Percentiles rank a stretch among this genome's conserved stretches.
Conservation (phyloP, 1,140 invertebrate species). For the Wiebesia pumilae region DNA sequence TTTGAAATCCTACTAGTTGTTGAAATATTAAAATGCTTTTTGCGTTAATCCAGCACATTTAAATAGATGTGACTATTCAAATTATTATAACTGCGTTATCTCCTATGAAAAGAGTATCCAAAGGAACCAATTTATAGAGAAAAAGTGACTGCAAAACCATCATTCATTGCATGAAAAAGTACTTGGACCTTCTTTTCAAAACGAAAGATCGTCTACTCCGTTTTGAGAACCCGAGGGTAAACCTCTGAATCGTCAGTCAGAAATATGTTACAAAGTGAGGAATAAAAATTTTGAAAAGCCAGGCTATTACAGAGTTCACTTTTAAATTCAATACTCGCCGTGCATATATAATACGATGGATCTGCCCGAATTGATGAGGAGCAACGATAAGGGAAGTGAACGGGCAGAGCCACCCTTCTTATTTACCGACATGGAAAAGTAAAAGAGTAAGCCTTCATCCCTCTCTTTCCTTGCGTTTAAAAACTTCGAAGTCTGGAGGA, state of each 20-base stretch:
- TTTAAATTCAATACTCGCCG: not conserved
- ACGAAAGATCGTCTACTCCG: not conserved
- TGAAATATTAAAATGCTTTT: too few relatives aligned
- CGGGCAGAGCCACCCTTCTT: constrained; percentile 19
- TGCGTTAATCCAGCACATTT: too few relatives aligned
- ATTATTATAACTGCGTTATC: not conserved
- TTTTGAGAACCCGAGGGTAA: not conserved
- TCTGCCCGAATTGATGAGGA: not conserved
- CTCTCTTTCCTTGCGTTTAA: not conserved
- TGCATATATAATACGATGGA: constrained; percentile 8
- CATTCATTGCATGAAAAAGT: not conserved
- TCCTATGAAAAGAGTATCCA: not conserved
- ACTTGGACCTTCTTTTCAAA: not conserved
- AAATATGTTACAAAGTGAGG: not conserved
- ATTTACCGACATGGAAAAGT: constrained; percentile 35
- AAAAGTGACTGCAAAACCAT: not conserved
- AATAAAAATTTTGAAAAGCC: constrained; percentile 19
- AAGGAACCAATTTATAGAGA: not conserved
- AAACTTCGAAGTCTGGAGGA: not conserved
- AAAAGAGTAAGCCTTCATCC: not conserved
- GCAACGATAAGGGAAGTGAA: not conserved
- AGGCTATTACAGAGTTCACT: constrained; percentile 19
- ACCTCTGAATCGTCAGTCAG: not conserved
- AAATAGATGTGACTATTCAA: not conserved
- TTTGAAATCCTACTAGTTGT: too few relatives aligned